Evolutionary conservation across 2,888 invertebrate genomes (phyloP).

Genomic region (Drosophila formosana): DNA sequence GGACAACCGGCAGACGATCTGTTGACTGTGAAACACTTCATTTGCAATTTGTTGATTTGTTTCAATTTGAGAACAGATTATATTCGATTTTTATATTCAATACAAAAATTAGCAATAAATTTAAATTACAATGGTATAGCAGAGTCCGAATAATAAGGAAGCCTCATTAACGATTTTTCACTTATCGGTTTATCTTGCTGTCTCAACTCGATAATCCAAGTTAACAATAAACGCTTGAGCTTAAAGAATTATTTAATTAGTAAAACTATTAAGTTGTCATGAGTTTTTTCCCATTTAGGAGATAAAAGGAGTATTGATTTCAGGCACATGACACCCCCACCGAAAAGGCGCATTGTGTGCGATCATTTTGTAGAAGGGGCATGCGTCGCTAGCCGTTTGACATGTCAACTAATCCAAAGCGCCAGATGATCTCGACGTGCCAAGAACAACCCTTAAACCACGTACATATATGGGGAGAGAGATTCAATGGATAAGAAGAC

Average conservation of each 20-base stretch:
- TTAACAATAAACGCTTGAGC: background rate
- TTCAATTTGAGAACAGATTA: too few relatives aligned
- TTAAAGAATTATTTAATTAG: background rate
- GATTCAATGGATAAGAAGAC: slow-evolving; percentile 12
- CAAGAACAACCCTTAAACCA: slow-evolving; percentile 59
- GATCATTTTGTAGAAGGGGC: slow-evolving; percentile 29
- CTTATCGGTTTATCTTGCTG: too few relatives aligned
- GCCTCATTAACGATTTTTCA: too few relatives aligned
- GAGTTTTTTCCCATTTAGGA: background rate
- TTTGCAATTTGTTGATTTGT: too few relatives aligned
- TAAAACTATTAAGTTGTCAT: background rate
- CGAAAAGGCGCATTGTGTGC: slow-evolving; percentile 14
- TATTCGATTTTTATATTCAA: too few relatives aligned
- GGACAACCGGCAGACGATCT: too few relatives aligned
- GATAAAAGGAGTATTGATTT: slow-evolving; percentile 32
- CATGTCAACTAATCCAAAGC: slow-evolving; percentile 54
- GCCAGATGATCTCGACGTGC: slow-evolving; percentile 54
- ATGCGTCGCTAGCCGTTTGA: slow-evolving; percentile 32
- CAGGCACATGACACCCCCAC: slow-evolving; percentile 30
- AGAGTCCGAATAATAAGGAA: too few relatives aligned
- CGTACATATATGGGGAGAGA: background rate
- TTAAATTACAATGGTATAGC: too few relatives aligned
- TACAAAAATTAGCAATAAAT: too few relatives aligned
- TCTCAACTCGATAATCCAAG: too few relatives aligned
- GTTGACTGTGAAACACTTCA: too few relatives aligned